Evolutionary conservation across 2,888 invertebrate species (phyloP), one percentile per base, ranked within the genome.

Genomic region (Hydropsyche betteni): DNA sequence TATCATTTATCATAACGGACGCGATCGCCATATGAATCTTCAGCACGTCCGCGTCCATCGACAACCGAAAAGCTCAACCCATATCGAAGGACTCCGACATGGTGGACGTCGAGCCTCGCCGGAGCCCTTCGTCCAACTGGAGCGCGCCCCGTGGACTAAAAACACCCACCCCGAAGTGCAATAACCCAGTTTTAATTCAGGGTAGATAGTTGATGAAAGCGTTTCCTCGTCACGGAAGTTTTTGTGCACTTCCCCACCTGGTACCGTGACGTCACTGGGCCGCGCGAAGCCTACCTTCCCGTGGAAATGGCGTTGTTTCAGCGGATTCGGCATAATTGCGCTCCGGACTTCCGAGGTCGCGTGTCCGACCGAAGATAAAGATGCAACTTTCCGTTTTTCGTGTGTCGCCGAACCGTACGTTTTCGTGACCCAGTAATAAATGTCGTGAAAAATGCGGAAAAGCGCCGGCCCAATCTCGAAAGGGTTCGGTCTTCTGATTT

Each of bases 141-240:
- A 69, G 44, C 55, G 55, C 61, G 16, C 75, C 74, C 70, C 76
- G 24, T 76, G 76, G 76, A 74, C 77, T 75, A 74, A 76, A 77
- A 79, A 76, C 76, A 72, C 75, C 68, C 69, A 55, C 61, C 71
- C 75, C 80, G 81, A 82, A 85, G 86, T 87, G 87, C 87, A 87
- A 85, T 87, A 87, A 87, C 87, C 87, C 84, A 88, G 83, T 87
- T 87, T 85, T 77, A 84, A 83, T 84, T 83, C 86, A 86, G 87
- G 87, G 87, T 86, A 87, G 87, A 87, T 86, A 87, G 85, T 85
- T 87, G 82, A 81, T 81, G 82, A 78, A 80, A 76, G 78, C 77
- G 76, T 78, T 78, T 76, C 83, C 84, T 33, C 61, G 83, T 53
- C 82, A 82, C 80, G 80, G 76, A 80, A 84, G 82, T 83, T 44